Conservation (phyloP, 2,113 vertebrate species). For the Pseudolaguvia tuberculata region DNA sequence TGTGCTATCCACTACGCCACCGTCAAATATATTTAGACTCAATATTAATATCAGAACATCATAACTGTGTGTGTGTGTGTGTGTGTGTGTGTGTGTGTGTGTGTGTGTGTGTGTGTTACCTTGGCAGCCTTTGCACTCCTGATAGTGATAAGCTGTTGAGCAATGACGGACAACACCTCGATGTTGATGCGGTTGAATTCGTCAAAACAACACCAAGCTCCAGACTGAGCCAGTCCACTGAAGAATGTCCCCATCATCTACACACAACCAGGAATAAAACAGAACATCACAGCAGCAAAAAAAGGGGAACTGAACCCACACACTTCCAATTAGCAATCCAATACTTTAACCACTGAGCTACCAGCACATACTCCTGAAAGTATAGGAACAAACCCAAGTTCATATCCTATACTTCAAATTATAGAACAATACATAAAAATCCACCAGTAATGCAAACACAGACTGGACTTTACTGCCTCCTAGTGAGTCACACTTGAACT, state of each 20-base stretch:
- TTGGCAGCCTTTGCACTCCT: slow-evolving; percentile 76
- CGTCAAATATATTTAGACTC: neutral
- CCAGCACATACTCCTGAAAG: neutral
- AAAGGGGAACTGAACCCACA: too few species aligned
- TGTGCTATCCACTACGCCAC: too few species aligned
- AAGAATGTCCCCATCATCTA: slow-evolving; percentile 85
- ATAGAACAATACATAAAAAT: neutral
- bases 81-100: neutral
- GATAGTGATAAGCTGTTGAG: slow-evolving; percentile 79
- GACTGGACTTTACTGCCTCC: slow-evolving; percentile 51
- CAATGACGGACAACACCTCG: slow-evolving; percentile 80
- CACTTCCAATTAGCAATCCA: too few species aligned
- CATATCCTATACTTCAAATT: neutral
- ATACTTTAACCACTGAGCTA: too few species aligned
- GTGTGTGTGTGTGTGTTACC: slow-evolving; percentile 55
- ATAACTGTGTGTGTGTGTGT: neutral
- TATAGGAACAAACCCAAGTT: neutral
- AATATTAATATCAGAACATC: neutral
- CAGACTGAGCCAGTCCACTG: slow-evolving; percentile 78
- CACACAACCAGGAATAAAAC: neutral
- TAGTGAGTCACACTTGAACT: slow-evolving; percentile 37
- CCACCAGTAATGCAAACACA: too few species aligned
- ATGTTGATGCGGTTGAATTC: slow-evolving; percentile 82
- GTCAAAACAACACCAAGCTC: slow-evolving; percentile 80
- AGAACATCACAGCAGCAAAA: too few species aligned